phyloP scores from a whole-genome alignment of 2,113 vertebrate genomes.

The Laticauda laticaudata region DNA sequence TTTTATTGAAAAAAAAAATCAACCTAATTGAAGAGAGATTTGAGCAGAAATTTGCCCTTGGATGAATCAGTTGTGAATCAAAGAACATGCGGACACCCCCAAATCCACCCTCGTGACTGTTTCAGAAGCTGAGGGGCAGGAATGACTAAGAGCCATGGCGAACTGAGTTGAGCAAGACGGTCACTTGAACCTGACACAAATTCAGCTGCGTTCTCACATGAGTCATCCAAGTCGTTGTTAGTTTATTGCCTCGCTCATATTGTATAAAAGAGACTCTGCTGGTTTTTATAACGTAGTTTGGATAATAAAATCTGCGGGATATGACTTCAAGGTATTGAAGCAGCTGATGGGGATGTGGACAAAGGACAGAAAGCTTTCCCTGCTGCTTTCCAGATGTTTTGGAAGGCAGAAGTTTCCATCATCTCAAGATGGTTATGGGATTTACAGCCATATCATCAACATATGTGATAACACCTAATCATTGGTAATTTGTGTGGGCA shows the following conservation, averaged over 20 bases:
- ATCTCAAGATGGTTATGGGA: neutral
- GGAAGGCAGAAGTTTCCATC: neutral
- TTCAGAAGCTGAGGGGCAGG: conserved; percentile 36
- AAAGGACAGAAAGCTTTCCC: neutral
- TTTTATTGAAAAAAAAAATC: neutral
- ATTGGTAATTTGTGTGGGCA: neutral
- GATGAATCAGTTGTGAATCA: neutral
- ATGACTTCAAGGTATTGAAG: neutral
- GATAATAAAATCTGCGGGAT: neutral
- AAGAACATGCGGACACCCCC: neutral
- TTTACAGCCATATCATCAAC: neutral
- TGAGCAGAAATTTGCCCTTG: neutral
- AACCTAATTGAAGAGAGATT: neutral
- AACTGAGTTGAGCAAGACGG: conserved; percentile 45
- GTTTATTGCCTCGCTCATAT: conserved; percentile 24
- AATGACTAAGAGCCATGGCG: conserved; percentile 49
- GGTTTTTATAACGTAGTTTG: conserved; percentile 22
- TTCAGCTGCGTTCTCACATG: conserved; percentile 30
- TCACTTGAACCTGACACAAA: neutral
- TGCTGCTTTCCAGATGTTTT: neutral
- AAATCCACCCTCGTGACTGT: neutral
- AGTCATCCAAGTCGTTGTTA: conserved; percentile 41
- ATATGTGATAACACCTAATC: too few relatives aligned
- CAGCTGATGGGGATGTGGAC: neutral
- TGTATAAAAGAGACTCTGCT: conserved; percentile 28